Percentiles rank a stretch among this genome's conserved stretches.
Conservation (phyloP, 2,797 vertebrate species). For the Miichthys miiuy region DNA sequence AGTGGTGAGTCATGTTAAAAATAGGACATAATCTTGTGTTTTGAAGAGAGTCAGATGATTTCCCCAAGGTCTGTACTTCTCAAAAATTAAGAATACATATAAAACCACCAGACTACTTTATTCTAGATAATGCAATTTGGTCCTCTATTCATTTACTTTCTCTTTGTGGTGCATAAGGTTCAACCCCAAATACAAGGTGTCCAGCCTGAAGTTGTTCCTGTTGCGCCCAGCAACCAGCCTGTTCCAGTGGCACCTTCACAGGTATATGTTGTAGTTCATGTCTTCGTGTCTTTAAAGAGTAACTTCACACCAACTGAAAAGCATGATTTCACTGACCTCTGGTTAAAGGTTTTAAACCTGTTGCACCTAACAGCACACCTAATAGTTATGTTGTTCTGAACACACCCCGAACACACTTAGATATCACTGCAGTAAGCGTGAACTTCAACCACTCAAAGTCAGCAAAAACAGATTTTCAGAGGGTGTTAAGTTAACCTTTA, state of each 20-base stretch:
- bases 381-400: slow-evolving; percentile 9
- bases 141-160: background rate
- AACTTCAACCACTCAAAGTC: slow-evolving; percentile 36
- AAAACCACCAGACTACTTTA: background rate
- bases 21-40: background rate
- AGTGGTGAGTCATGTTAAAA: slow-evolving; percentile 86
- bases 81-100: background rate
- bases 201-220: slow-evolving; percentile 78
- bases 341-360: background rate
- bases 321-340: slow-evolving; percentile 30
- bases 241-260: slow-evolving; percentile 80
- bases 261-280: slow-evolving; percentile 77
- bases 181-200: slow-evolving; percentile 84
- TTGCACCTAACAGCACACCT: slow-evolving; percentile 6
- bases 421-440: slow-evolving; percentile 14
- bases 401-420: slow-evolving; percentile 18
- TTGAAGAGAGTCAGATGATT: background rate
- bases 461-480: slow-evolving; percentile 28
- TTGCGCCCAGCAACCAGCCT: slow-evolving; percentile 81
- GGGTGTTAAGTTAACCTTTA: slow-evolving; percentile 30
- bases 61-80: background rate
- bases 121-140: background rate
- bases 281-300: slow-evolving; percentile 21
- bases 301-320: slow-evolving; percentile 29
- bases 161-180: slow-evolving; percentile 41